phyloP scores from a whole-genome alignment of 2,797 vertebrate species.

The Sebastes hubbsi region DNA sequence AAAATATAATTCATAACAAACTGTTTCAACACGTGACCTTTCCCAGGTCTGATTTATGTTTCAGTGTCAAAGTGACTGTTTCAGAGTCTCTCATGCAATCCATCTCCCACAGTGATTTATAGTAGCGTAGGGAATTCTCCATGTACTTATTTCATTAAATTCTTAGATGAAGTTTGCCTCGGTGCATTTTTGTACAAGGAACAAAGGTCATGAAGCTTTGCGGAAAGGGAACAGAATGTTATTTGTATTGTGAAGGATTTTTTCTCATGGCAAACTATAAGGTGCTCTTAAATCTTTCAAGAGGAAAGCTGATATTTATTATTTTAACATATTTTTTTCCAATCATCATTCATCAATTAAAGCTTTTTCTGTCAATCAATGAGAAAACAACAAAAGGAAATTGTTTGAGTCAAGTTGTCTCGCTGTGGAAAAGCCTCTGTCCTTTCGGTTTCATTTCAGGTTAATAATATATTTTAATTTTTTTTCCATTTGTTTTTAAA shows the following conservation, averaged over 20 bases:
- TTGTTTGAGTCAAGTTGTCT: background rate
- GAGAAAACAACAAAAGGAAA: background rate
- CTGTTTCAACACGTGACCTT: constrained; percentile 41
- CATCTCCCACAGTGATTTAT: constrained; percentile 55
- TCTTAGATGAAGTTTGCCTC: constrained; percentile 62
- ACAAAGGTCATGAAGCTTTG: constrained; percentile 45
- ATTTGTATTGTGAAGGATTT: constrained; percentile 38
- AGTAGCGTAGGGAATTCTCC: constrained; percentile 57
- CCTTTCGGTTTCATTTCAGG: background rate
- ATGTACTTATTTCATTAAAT: constrained; percentile 64
- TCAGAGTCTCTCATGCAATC: constrained; percentile 53
- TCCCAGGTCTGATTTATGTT: constrained; percentile 59
- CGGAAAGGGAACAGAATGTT: constrained; percentile 55
- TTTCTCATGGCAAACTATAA: constrained; percentile 43
- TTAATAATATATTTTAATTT: background rate
- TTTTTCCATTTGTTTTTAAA: background rate
- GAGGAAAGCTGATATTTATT: constrained; percentile 22
- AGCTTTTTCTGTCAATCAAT: constrained; percentile 1
- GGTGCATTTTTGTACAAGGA: constrained; percentile 63
- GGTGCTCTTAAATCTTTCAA: constrained; percentile 55
- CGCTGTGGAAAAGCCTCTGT: background rate
- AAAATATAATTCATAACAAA: constrained; percentile 26
- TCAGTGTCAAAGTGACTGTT: constrained; percentile 58
- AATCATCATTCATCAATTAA: background rate
- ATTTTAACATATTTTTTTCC: background rate